These are phyloP conservation scores for Coregonus sp. DNA, from an alignment of 2,797 vertebrate species.

Conservation along the genomic window DNA sequence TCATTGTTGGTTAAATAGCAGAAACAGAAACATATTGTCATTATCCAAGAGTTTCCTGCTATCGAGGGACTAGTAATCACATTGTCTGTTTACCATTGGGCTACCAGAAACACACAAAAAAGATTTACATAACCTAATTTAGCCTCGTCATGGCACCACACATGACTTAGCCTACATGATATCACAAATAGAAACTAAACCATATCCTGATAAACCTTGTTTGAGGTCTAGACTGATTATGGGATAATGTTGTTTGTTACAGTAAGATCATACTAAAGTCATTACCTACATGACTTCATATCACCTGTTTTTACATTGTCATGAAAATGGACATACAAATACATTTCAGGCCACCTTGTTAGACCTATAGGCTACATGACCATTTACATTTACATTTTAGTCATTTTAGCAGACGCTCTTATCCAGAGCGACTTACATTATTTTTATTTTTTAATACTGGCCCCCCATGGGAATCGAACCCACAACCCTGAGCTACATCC, in stretches of 20 bases:
- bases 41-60: background rate
- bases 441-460: too few species aligned
- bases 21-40: background rate
- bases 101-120: background rate
- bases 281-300: background rate
- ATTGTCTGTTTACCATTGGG: background rate
- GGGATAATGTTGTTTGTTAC: background rate
- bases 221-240: background rate
- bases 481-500: too few species aligned
- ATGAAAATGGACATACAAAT: background rate
- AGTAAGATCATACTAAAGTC: background rate
- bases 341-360: background rate
- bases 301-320: background rate
- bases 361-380: background rate
- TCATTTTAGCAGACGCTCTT: too few species aligned
- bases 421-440: too few species aligned
- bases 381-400: background rate
- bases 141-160: background rate
- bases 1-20: background rate
- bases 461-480: too few species aligned
- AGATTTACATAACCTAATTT: slow-evolving; percentile 1
- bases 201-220: background rate
- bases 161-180: slow-evolving; percentile 6
- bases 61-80: background rate
- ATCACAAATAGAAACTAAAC: slow-evolving; percentile 5